Evolutionary conservation across 35 echinoderm and acorn worm genomes (phyloP), one percentile per base, ranked within the genome.

Genomic region (Chiridota heheva): DNA sequence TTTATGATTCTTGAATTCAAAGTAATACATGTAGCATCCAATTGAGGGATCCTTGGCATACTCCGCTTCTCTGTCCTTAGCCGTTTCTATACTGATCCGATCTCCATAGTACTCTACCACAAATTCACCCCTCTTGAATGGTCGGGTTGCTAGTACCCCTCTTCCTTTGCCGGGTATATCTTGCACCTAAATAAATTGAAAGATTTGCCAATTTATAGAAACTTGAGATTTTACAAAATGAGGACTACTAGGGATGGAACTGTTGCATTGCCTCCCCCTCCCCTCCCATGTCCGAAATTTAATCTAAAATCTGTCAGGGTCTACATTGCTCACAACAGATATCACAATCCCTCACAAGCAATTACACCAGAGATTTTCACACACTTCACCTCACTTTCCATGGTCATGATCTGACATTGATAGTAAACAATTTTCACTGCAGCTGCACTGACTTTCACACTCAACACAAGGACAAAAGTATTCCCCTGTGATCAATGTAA

Each of bases 1-100:
- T 32, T 45, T 75, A 63, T 84, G 82, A 42, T 90, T 90, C 22
- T 83, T 96, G 87, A 82, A 90, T 51, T 86, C 58, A 70, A 90
- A 96, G 77, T 90, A 96, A 58, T 96, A 96, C 87, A 96, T 96
- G 61, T 96, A 96, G 74, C 92, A 96, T 18, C 92, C 92, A 47
- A 90, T 64, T 2, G 61, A 57, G 18, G 87, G 60, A 57, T 96
- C 87, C 37, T 36, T 60, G 45, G 33, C 46, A 57, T 96, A 96
- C 56, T 87, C 46, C 8, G 30, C 39, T 36, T 96, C 92, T 60
- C 84, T 60, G 26, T 82, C 10, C 59, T 87, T 96, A 40, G 92
- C 87, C 43, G 35, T 38, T 22, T 46, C 37, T 4, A 81, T 42
- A 35, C 84, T 73, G 6, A 96, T 96, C 37, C 86, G 60, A 36